phyloP scores from a whole-genome alignment of 2,113 vertebrate genomes.

The Pseudopodoces humilis region DNA sequence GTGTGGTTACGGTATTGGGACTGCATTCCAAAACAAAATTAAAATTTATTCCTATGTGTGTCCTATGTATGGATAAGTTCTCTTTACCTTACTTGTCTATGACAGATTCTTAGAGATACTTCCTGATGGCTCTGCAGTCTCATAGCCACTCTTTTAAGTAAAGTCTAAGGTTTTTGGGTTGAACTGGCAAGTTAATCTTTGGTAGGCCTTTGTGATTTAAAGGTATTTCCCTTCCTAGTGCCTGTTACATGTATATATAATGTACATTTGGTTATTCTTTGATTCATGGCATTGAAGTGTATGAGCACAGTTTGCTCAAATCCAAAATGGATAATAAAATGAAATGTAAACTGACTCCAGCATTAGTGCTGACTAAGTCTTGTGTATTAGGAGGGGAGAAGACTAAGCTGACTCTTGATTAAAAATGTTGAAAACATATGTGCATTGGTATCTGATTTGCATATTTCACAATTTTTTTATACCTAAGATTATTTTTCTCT shows the following conservation, averaged over 20 bases:
- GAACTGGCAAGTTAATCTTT: neutral
- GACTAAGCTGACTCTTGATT: neutral
- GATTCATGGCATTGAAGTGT: neutral
- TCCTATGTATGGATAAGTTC: neutral
- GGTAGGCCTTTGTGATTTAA: neutral
- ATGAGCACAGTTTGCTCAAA: neutral
- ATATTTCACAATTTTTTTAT: neutral
- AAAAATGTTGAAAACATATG: neutral
- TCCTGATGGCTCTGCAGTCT: neutral
- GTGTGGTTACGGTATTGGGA: neutral
- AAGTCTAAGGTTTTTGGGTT: neutral
- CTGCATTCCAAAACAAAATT: neutral
- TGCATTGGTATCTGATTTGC: neutral
- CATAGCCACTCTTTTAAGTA: neutral
- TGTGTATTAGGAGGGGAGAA: neutral
- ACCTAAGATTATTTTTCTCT: neutral
- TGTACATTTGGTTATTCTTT: neutral
- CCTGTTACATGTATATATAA: neutral
- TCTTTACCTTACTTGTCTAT: neutral
- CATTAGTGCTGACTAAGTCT: neutral
- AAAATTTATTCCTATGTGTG: neutral
- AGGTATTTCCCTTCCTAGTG: neutral
- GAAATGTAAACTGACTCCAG: neutral
- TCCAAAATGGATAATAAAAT: neutral
- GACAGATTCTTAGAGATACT: neutral